These are phyloP conservation scores for Cepaea hortensis DNA, from an alignment of 2,888 invertebrate genomes.

Conservation along the genomic window DNA sequence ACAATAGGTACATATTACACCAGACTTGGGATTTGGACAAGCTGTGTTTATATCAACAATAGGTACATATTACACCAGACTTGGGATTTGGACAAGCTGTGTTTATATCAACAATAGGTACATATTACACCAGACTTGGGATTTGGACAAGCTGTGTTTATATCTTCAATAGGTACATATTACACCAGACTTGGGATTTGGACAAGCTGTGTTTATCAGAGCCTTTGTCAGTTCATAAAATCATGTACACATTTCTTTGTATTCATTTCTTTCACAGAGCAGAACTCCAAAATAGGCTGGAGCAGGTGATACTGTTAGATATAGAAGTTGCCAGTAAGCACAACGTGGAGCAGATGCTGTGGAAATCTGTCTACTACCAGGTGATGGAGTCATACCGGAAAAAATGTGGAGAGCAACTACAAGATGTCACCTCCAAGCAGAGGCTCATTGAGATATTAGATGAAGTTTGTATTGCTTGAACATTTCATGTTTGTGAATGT, in stretches of 20 bases:
- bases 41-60: too few species aligned
- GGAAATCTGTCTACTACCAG: conserved; percentile 91
- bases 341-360: conserved; percentile 91
- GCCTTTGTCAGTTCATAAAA: too few species aligned
- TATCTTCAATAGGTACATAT: too few species aligned
- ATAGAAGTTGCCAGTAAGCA: conserved; percentile 90
- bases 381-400: conserved; percentile 86
- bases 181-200: too few species aligned
- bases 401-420: conserved; percentile 77
- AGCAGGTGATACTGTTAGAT: conserved; percentile 81
- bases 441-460: conserved; percentile 85
- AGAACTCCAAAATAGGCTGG: conserved; percentile 72
- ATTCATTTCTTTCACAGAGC: conserved; percentile 60
- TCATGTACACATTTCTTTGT: not conserved
- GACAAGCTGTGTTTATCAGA: too few species aligned
- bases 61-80: too few species aligned
- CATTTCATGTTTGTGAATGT: not conserved
- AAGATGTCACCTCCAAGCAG: conserved; percentile 81
- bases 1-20: too few species aligned
- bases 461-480: conserved; percentile 77
- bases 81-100: too few species aligned
- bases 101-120: too few species aligned
- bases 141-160: too few species aligned
- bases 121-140: too few species aligned
- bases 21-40: too few species aligned